Percentiles rank a stretch among this genome's conserved stretches.
Evolutionary conservation across 2,888 invertebrate genomes (phyloP).

Genomic region (Zhengitettix transpicula): DNA sequence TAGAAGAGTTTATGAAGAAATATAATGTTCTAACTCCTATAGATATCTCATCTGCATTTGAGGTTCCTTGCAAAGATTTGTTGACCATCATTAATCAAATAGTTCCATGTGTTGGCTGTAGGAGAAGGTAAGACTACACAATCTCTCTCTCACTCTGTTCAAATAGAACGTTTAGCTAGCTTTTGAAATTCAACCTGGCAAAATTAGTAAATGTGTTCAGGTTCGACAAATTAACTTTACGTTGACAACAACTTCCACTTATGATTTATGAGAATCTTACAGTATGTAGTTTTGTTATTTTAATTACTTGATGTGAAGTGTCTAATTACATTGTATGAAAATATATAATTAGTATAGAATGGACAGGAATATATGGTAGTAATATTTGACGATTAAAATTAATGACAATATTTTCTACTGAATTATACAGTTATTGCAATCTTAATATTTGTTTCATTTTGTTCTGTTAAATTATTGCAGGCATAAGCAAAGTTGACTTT

Average conservation of each 20-base stretch:
- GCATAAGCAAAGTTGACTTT: too few species aligned
- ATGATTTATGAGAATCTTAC: conserved; percentile 70
- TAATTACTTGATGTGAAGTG: too few species aligned
- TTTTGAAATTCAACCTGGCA: conserved; percentile 41
- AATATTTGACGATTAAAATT: too few species aligned
- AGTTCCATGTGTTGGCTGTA: conserved; percentile 88
- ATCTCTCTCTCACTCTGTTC: too few species aligned
- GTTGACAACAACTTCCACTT: conserved; percentile 72
- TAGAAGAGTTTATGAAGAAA: conserved; percentile 73
- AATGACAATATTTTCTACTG: too few species aligned
- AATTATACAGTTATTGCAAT: too few species aligned
- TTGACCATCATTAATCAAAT: conserved; percentile 73
- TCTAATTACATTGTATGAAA: too few species aligned
- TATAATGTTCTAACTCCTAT: conserved; percentile 57
- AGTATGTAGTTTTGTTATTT: conserved; percentile 34
- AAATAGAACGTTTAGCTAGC: too few species aligned
- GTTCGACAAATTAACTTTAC: conserved; percentile 60
- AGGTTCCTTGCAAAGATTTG: conserved; percentile 69
- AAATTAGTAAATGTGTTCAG: conserved; percentile 78
- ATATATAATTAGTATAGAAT: too few species aligned
- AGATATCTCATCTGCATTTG: conserved; percentile 63
- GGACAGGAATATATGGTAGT: too few species aligned
- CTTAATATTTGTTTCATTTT: too few species aligned
- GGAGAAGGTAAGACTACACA: conserved; percentile 49
- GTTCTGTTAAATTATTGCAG: too few species aligned